A percentile compares a stretch with the other conserved stretches of the same genome.
These are phyloP conservation scores for Diadophis punctatus DNA, from an alignment of 2,113 vertebrate species.

Conservation along the genomic window DNA sequence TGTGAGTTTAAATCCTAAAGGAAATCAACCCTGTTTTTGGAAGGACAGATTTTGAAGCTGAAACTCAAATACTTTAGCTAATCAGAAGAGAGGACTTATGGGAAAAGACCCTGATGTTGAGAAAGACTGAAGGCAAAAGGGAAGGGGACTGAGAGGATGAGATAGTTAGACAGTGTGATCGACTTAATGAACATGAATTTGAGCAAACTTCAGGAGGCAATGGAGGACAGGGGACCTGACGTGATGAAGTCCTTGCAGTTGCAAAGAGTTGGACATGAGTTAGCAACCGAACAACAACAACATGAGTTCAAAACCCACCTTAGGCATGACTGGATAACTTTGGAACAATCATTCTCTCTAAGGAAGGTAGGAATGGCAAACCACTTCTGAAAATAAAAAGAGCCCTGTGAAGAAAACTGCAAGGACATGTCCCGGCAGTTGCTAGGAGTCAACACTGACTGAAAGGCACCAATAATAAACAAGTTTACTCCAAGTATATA, in stretches of 20 bases:
- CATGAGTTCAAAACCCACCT: not conserved
- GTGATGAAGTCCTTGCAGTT: accelerated
- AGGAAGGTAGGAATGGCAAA: not conserved
- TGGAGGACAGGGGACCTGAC: not conserved
- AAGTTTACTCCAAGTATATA: not conserved
- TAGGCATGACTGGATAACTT: not conserved
- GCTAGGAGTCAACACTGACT: not conserved
- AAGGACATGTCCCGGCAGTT: not conserved
- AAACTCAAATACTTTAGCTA: not conserved
- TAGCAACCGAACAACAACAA: not conserved
- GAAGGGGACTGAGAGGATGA: not conserved
- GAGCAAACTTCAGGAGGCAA: not conserved
- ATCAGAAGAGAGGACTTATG: not conserved
- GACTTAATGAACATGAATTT: not conserved
- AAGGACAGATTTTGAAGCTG: not conserved
- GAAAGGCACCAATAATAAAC: not conserved
- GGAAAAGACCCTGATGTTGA: not conserved
- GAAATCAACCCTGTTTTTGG: not conserved
- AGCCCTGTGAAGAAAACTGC: not conserved
- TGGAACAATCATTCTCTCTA: not conserved
- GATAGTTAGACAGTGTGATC: not conserved
- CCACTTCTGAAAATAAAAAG: not conserved
- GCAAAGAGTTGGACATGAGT: not conserved
- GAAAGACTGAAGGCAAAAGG: not conserved
- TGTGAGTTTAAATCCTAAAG: not conserved